Conservation (phyloP, 2,113 vertebrate genomes). For the Hippocampus mohnikei region DNA sequence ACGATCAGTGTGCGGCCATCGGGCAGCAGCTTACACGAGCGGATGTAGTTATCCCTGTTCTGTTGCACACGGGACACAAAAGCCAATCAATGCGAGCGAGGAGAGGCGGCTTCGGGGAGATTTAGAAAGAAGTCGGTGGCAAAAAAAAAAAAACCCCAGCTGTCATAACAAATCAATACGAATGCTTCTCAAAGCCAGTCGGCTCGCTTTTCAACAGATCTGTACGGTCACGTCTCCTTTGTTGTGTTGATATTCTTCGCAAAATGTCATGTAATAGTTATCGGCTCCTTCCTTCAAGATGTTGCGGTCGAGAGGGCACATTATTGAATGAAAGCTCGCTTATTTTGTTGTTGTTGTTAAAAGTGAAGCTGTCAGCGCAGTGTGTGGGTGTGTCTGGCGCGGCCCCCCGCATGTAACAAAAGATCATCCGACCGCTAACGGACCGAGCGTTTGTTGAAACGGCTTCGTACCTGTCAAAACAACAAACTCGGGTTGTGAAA, state of each 20-base stretch:
- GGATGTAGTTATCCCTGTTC: slow-evolving; percentile 99
- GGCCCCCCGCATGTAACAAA: slow-evolving; percentile 7
- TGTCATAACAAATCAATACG: slow-evolving; percentile 20
- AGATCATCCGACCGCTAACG: slow-evolving; percentile 10
- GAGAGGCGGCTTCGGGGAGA: slow-evolving; percentile 27
- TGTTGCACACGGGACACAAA: slow-evolving; percentile 63
- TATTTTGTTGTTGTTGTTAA: not conserved
- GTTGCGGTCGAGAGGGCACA: not conserved
- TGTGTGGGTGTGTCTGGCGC: not conserved
- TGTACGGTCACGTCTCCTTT: not conserved
- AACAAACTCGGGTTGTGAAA: slow-evolving; percentile 9
- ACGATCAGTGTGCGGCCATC: slow-evolving; percentile 97
- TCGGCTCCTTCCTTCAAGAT: not conserved
- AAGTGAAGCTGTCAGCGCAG: slow-evolving; percentile 9
- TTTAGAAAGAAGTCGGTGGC: slow-evolving; percentile 30
- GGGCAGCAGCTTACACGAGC: slow-evolving; percentile 94
- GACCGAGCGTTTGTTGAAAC: slow-evolving; percentile 13
- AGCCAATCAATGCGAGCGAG: slow-evolving; percentile 52
- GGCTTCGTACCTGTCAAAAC: slow-evolving; percentile 8
- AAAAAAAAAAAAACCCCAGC: slow-evolving; percentile 20
- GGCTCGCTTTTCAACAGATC: not conserved
- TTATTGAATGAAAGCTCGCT: slow-evolving; percentile 11
- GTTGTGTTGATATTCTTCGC: not conserved
- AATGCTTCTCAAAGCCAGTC: slow-evolving; percentile 11
- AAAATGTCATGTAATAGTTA: not conserved